Conservation (phyloP, 2,888 invertebrate species). For the Galeruca laticollis region DNA sequence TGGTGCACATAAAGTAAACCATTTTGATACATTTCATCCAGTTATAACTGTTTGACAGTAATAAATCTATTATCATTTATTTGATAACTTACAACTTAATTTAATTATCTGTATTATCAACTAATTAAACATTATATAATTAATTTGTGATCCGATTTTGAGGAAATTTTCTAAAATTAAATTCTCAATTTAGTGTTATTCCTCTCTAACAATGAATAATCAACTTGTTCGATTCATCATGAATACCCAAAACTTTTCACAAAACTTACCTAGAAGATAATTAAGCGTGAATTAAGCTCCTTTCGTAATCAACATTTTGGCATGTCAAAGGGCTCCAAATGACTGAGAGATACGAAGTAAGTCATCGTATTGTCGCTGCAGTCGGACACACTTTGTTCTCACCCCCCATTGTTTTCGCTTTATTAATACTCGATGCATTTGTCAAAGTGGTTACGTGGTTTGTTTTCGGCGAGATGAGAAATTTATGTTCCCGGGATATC, state of each 20-base stretch:
- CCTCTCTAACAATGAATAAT: conserved; percentile 13
- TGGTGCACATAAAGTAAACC: too few species aligned
- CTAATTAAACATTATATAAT: too few species aligned
- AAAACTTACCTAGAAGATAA: conserved; percentile 33
- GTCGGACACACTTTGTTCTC: conserved; percentile 37
- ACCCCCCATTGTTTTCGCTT: conserved; percentile 38
- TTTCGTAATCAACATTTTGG: conserved; percentile 36
- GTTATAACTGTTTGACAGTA: too few species aligned
- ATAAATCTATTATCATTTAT: too few species aligned
- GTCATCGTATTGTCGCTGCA: conserved; percentile 38
- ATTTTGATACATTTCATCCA: too few species aligned
- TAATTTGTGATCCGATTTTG: too few species aligned
- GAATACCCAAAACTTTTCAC: conserved; percentile 18
- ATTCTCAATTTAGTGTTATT: neutral
- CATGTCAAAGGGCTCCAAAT: conserved; percentile 35
- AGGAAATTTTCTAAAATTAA: conserved; percentile 8
- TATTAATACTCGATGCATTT: conserved; percentile 43
- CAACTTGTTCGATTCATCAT: conserved; percentile 19
- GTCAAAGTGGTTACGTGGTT: conserved; percentile 41
- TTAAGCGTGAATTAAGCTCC: conserved; percentile 33
- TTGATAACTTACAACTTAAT: too few species aligned
- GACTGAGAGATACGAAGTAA: conserved; percentile 41
- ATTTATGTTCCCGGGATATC: conserved; percentile 19
- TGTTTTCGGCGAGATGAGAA: conserved; percentile 34
- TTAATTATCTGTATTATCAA: too few species aligned